These are phyloP conservation scores for Neosilurus hyrtlii DNA, from an alignment of 2,797 vertebrate genomes.

Conservation along the genomic window DNA sequence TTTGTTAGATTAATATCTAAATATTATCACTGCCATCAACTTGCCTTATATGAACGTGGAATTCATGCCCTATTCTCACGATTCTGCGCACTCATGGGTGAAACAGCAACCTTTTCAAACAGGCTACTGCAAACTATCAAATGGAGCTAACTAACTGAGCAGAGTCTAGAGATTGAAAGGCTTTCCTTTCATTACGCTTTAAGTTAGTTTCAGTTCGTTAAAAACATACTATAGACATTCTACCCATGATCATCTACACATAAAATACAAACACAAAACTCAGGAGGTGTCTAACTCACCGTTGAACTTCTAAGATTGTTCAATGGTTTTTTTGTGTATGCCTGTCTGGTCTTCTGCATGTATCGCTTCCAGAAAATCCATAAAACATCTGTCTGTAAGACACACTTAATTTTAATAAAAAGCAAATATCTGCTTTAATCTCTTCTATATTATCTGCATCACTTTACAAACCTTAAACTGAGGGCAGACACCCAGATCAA, in stretches of 20 bases:
- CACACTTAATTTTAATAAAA: conserved; percentile 21
- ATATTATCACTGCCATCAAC: too few relatives aligned
- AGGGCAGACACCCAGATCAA: conserved; percentile 76
- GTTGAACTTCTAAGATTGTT: neutral
- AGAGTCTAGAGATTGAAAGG: neutral
- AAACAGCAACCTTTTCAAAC: too few relatives aligned
- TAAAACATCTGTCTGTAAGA: conserved; percentile 77
- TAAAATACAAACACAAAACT: neutral
- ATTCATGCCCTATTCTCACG: too few relatives aligned
- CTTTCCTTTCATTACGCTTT: neutral
- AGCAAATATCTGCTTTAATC: neutral
- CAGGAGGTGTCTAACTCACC: conserved; percentile 52
- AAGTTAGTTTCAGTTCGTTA: neutral
- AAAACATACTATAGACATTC: neutral
- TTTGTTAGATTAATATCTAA: too few relatives aligned
- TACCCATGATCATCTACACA: neutral
- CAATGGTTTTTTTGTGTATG: conserved; percentile 69
- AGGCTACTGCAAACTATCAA: too few relatives aligned
- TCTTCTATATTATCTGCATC: neutral
- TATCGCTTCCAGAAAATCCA: conserved; percentile 85
- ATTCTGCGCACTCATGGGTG: too few relatives aligned
- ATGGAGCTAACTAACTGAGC: neutral
- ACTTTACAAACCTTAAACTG: conserved; percentile 75
- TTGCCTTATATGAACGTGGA: too few relatives aligned
- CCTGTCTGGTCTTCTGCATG: conserved; percentile 83